Evolutionary conservation across 2,888 invertebrate species (phyloP).

Genomic region (Fissipunctia ypsillon): DNA sequence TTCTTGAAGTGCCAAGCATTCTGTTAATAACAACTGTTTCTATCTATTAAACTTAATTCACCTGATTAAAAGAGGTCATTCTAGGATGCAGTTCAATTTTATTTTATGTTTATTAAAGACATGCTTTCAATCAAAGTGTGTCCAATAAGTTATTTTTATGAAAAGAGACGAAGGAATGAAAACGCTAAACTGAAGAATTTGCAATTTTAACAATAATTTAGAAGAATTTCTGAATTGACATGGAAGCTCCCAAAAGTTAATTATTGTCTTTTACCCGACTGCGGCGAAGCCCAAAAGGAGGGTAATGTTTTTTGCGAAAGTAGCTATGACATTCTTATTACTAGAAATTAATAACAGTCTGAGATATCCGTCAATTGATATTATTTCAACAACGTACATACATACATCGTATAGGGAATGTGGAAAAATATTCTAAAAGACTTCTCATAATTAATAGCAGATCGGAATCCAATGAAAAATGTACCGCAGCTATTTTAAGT

Average conservation of each 20-base stretch:
- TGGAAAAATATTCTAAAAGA: neutral
- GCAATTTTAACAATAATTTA: too few relatives aligned
- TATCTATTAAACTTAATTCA: conserved; percentile 14
- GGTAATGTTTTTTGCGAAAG: too few relatives aligned
- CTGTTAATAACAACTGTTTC: neutral
- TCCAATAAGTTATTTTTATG: neutral
- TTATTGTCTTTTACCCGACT: too few relatives aligned
- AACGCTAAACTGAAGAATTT: neutral
- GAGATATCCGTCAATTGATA: too few relatives aligned
- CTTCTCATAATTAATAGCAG: conserved; percentile 42
- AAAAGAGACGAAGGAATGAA: neutral
- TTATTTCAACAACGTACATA: too few relatives aligned
- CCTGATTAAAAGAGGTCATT: conserved; percentile 8
- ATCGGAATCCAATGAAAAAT: conserved; percentile 47
- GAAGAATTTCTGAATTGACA: too few relatives aligned
- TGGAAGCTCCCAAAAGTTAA: too few relatives aligned
- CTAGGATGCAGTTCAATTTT: too few relatives aligned
- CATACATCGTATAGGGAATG: too few relatives aligned
- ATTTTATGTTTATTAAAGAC: conserved; percentile 15
- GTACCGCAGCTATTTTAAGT: conserved; percentile 32
- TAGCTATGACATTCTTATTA: too few relatives aligned
- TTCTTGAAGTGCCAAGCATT: conserved; percentile 7
- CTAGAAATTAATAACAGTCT: too few relatives aligned
- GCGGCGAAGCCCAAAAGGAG: too few relatives aligned
- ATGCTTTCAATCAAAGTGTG: conserved; percentile 4